These are phyloP conservation scores for Drosophila miranda DNA, from an alignment of 1,140 invertebrate species.

Conservation along the genomic window DNA sequence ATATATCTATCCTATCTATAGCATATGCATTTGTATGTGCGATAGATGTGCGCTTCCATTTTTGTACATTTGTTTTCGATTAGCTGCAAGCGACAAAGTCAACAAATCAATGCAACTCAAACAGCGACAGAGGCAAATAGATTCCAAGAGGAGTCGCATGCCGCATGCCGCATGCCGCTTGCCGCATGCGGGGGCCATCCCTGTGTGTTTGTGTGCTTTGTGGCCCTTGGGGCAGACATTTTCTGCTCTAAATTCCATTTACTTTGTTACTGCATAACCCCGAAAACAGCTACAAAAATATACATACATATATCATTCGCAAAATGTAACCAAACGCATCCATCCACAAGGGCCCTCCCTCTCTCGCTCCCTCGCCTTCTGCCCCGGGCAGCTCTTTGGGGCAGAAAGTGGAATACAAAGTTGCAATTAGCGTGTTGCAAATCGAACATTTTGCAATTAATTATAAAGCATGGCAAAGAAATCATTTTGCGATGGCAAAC, in stretches of 20 bases:
- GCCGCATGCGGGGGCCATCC: background rate
- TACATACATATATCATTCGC: conserved; percentile 26
- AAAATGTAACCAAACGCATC: conserved; percentile 29
- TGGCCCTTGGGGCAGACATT: conserved; percentile 26
- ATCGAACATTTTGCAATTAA: conserved; percentile 71
- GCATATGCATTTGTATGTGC: no score
- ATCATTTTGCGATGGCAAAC: conserved; percentile 37
- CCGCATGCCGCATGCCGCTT: background rate
- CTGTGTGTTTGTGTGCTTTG: background rate
- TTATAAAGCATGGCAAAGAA: conserved; percentile 65
- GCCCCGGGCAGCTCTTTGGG: background rate
- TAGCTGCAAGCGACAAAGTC: conserved; percentile 71
- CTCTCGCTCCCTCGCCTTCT: no score
- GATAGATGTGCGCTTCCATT: conserved; percentile 18
- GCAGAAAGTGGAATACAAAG: conserved; percentile 50
- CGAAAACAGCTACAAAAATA: conserved; percentile 29
- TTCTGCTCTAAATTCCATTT: conserved; percentile 48
- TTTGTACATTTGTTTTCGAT: conserved; percentile 72
- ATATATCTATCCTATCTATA: no score
- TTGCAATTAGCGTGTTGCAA: conserved; percentile 63
- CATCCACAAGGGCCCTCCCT: background rate
- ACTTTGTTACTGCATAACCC: conserved; percentile 38
- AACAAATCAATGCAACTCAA: conserved; percentile 73
- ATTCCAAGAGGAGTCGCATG: conserved; percentile 4
- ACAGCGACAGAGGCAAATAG: conserved; percentile 38